Evolutionary conservation across 2,113 vertebrate species (phyloP).

Genomic region (Oreochromis spilurus): DNA sequence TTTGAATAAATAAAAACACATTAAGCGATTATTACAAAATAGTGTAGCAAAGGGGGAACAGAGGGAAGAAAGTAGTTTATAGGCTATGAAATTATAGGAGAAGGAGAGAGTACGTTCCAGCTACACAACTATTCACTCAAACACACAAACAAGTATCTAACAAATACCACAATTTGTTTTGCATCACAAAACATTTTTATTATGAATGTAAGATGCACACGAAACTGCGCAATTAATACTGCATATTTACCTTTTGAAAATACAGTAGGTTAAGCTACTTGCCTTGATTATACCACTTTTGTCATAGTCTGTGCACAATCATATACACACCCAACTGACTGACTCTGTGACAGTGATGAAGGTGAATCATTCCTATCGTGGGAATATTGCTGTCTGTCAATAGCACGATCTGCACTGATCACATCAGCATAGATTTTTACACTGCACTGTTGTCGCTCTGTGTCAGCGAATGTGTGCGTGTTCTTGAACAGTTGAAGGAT

Average conservation of each 20-base stretch:
- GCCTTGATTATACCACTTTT: neutral
- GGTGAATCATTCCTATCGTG: conserved; percentile 51
- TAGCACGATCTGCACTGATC: conserved; percentile 52
- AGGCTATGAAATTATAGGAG: neutral
- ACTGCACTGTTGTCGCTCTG: conserved; percentile 13
- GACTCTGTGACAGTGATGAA: conserved; percentile 55
- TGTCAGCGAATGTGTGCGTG: conserved; percentile 22
- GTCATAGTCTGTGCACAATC: neutral
- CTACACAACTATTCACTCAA: neutral
- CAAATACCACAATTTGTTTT: neutral
- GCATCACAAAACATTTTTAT: neutral
- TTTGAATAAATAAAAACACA: neutral
- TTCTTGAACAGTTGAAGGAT: conserved; percentile 54
- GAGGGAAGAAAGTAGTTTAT: neutral
- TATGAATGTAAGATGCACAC: neutral
- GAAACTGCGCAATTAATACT: neutral
- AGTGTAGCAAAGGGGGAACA: conserved; percentile 9
- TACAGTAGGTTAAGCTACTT: neutral
- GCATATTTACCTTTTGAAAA: neutral
- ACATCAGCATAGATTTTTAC: conserved; percentile 68
- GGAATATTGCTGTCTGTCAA: conserved; percentile 59
- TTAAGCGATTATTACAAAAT: neutral
- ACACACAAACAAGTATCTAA: neutral
- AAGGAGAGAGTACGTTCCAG: neutral
- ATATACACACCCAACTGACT: neutral